phyloP scores from a whole-genome alignment of 2,888 invertebrate genomes.

The Mantis religiosa region DNA sequence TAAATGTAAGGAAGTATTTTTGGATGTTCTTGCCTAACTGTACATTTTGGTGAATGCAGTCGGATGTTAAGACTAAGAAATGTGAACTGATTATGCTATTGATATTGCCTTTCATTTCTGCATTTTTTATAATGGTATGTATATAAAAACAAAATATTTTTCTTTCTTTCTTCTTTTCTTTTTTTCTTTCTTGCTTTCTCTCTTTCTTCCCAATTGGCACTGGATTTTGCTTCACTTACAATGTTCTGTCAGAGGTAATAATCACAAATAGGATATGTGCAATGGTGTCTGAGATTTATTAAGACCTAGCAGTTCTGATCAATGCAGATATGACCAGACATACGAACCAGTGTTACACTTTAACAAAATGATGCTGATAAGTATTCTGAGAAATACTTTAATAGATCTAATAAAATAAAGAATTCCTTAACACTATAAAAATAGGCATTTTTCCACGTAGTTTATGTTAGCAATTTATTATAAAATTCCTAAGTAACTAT shows the following conservation, averaged over 20 bases:
- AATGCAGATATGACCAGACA: neutral
- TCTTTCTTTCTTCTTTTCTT: neutral
- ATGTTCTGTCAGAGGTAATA: neutral
- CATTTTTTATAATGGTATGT: neutral
- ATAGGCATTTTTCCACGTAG: neutral
- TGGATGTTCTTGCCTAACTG: neutral
- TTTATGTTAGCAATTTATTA: neutral
- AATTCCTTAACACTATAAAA: neutral
- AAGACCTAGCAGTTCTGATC: neutral
- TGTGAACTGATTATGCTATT: neutral
- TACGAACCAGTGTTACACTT: neutral
- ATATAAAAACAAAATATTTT: neutral
- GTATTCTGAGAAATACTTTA: neutral
- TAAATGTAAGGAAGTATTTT: neutral
- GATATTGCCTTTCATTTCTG: neutral
- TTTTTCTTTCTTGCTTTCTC: neutral
- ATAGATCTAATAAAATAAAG: neutral
- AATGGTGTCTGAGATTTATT: neutral
- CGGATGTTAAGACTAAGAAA: neutral
- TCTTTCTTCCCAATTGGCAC: neutral
- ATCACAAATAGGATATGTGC: neutral
- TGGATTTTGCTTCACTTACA: neutral
- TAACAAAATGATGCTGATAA: neutral
- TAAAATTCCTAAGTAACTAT: conserved; percentile 6
- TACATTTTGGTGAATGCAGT: neutral